A percentile compares a stretch with the other conserved stretches of the same genome.
phyloP scores from a whole-genome alignment of 2,797 vertebrate genomes.

The Sylvia borin region DNA sequence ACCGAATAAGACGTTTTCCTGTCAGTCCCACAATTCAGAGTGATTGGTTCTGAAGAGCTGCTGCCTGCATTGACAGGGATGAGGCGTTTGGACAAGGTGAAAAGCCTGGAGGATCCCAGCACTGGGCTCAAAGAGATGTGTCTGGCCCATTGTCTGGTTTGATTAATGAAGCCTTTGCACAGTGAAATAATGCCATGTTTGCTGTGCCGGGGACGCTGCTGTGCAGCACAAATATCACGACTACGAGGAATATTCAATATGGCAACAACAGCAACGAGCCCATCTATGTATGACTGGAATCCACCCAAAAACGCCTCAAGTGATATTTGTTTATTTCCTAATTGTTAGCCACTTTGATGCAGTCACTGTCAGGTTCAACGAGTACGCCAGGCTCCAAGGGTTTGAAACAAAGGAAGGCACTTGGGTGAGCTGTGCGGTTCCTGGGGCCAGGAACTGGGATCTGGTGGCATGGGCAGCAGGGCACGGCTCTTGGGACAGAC shows the following conservation, averaged over 20 bases:
- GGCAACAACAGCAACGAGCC: not conserved
- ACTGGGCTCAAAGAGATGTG: not conserved
- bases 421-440: not conserved
- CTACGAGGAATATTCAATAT: not conserved
- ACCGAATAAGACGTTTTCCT: not conserved
- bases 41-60: not conserved
- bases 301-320: slow-evolving; percentile 51
- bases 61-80: not conserved
- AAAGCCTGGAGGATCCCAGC: not conserved
- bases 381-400: slow-evolving; percentile 62
- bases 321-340: slow-evolving; percentile 62
- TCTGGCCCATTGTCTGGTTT: slow-evolving; percentile 15
- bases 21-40: not conserved
- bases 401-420: slow-evolving; percentile 58
- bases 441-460: not conserved
- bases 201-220: not conserved
- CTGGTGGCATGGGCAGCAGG: fast-evolving
- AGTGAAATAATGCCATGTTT: slow-evolving; percentile 12
- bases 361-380: slow-evolving; percentile 64
- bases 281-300: slow-evolving; percentile 1
- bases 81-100: not conserved
- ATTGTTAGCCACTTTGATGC: slow-evolving; percentile 62
- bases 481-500: not conserved
- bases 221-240: not conserved
- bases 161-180: slow-evolving; percentile 60